Base-by-base conservation (phyloP, 2,113 vertebrate species). In the Dicrurus megarhynchus region DNA sequence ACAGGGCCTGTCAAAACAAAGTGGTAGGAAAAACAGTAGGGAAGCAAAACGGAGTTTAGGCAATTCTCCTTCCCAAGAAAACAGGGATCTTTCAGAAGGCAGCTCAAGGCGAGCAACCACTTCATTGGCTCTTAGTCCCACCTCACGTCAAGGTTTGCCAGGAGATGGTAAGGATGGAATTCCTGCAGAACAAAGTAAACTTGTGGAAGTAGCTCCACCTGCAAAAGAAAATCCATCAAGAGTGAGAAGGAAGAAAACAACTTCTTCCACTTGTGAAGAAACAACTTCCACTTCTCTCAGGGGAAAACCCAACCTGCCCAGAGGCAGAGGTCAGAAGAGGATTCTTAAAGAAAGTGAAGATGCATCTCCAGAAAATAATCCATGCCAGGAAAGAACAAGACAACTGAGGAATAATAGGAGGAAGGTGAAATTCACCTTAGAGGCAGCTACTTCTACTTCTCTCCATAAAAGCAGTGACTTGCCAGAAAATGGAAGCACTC, bases 31-130 rank as follows among this genome's bases (percentile, higher is more conserved):
- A 42, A 95, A 55, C n/a, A 21, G 0, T 1, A 39, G 27, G 35
- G 30, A 50, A 93, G 63, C 16, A n/a, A 57, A 94, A 60, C 7
- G 10, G 16, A 37, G 15, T 80, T 73, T 59, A 42, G 89, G 85
- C 13, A 69, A 24, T 52, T 69, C 61, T 33, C 2, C n/a, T 69
- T 85, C 74, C 46, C 70, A 41, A 18, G 70, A 87, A 78, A 87
- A 81, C 21, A 5, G 0, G 1, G 9, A 42, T 26, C 39, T 37
- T 70, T 30, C n/a, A 8, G 46, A 78, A 82, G 67, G 37, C 10
- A 69, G 46, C 27, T 61, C 0, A 0, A 61, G 60, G 27, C 81
- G 84, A 60, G 23, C n/a, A 47, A 0, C 13, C 35, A 6, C 55
- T 71, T 64, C 46, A 1, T 3, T 9, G 39, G 26, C 69, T 76